These are phyloP conservation scores for Callimorpha dominula DNA, from an alignment of 2,888 invertebrate genomes.

Conservation along the genomic window DNA sequence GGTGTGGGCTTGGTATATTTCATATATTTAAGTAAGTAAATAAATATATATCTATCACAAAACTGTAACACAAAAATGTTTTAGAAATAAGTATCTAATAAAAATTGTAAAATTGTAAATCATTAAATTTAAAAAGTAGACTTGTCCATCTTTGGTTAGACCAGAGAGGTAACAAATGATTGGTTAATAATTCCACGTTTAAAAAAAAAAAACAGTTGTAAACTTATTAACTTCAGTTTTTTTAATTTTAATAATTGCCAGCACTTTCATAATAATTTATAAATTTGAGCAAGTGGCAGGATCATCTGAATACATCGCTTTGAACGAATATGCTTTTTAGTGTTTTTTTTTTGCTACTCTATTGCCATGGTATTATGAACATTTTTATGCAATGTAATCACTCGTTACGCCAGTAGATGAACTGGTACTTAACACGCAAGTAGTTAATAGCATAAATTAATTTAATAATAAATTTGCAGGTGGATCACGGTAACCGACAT, in stretches of 20 bases:
- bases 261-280: neutral
- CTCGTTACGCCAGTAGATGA: neutral
- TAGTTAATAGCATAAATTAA: too few relatives aligned
- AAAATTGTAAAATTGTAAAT: neutral
- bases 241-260: neutral
- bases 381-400: neutral
- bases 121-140: too few relatives aligned
- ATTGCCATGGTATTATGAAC: neutral
- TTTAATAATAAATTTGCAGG: neutral
- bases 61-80: neutral
- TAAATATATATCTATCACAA: neutral
- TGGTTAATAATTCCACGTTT: neutral
- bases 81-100: neutral
- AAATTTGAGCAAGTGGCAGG: neutral
- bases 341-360: neutral
- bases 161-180: neutral
- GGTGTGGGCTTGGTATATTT: slow-evolving; percentile 54
- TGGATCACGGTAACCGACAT: neutral
- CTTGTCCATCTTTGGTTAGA: too few relatives aligned
- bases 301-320: neutral
- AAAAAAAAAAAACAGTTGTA: neutral
- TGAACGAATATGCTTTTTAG: neutral
- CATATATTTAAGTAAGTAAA: slow-evolving; percentile 1
- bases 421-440: neutral
- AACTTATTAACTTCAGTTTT: neutral